Conservation (phyloP, 2,113 vertebrate genomes). For the Gymnorhina tibicen region DNA sequence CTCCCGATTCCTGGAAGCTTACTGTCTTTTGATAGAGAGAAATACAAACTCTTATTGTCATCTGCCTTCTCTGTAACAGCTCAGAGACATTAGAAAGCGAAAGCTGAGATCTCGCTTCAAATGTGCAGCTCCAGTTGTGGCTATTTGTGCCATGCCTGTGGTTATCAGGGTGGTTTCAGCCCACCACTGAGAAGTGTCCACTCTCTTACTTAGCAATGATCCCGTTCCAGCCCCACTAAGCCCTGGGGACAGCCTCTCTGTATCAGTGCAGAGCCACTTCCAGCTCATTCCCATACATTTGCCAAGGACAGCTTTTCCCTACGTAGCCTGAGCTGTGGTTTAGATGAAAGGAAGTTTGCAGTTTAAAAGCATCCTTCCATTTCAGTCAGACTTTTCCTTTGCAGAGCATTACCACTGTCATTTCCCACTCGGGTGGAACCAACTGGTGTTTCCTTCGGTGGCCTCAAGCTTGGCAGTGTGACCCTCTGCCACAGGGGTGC, state of each 20-base stretch:
- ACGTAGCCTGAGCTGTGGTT: not conserved
- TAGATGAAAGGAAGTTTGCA: not conserved
- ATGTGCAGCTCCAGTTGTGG: not conserved
- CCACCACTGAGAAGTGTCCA: not conserved
- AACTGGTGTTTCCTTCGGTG: not conserved
- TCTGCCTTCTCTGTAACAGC: not conserved
- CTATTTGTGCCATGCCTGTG: not conserved
- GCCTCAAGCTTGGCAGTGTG: not conserved
- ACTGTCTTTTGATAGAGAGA: not conserved
- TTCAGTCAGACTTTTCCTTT: not conserved
- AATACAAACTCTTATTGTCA: not conserved
- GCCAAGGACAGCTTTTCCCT: not conserved
- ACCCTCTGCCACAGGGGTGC: not conserved
- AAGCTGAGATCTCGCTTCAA: not conserved
- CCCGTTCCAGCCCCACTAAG: not conserved
- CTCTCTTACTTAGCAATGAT: not conserved
- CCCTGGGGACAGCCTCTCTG: not conserved
- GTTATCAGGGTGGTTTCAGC: not conserved
- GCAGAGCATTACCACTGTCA: not conserved
- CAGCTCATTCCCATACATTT: not conserved
- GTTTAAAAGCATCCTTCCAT: conserved; percentile 12
- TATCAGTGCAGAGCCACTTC: not conserved
- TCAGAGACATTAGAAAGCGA: conserved; percentile 1
- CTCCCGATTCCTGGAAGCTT: not conserved
- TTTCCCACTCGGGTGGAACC: not conserved